Evolutionary conservation across 2,888 invertebrate species (phyloP).

Genomic region (Drosophila rubida): DNA sequence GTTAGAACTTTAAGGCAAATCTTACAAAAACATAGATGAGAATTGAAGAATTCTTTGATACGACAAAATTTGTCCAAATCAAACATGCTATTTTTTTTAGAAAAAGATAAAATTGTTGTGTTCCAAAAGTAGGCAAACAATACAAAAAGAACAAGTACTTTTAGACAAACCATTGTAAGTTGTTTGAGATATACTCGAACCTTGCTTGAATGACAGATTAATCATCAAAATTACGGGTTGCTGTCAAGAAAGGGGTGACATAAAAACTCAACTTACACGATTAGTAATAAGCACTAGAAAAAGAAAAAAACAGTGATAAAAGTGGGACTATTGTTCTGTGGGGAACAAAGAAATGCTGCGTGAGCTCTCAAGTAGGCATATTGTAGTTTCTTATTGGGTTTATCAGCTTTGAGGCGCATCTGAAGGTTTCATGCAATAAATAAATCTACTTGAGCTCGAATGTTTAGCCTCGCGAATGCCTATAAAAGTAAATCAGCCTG

Average conservation of each 20-base stretch:
- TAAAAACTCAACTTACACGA: too few species aligned
- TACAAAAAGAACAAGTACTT: too few species aligned
- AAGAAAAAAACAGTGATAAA: background rate
- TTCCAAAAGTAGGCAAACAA: too few species aligned
- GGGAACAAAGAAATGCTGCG: conserved; percentile 1
- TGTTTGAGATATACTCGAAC: too few species aligned
- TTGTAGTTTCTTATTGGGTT: conserved; percentile 12
- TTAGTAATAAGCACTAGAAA: background rate
- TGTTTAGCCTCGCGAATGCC: conserved; percentile 53
- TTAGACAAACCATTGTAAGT: too few species aligned
- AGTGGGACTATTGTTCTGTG: background rate
- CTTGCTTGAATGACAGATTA: background rate
- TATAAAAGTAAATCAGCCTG: conserved; percentile 76
- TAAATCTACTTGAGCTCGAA: conserved; percentile 54
- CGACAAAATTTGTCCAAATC: too few species aligned
- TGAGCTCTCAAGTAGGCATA: background rate
- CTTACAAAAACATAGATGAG: too few species aligned
- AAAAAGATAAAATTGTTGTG: too few species aligned
- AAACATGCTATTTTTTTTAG: too few species aligned
- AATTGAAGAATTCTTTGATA: too few species aligned
- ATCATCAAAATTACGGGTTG: background rate
- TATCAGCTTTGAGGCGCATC: conserved; percentile 29
- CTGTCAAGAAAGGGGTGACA: background rate
- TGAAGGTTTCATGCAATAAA: conserved; percentile 14
- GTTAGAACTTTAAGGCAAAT: too few species aligned